phyloP scores from a whole-genome alignment of 2,888 invertebrate species.

The Bimastos eiseni region DNA sequence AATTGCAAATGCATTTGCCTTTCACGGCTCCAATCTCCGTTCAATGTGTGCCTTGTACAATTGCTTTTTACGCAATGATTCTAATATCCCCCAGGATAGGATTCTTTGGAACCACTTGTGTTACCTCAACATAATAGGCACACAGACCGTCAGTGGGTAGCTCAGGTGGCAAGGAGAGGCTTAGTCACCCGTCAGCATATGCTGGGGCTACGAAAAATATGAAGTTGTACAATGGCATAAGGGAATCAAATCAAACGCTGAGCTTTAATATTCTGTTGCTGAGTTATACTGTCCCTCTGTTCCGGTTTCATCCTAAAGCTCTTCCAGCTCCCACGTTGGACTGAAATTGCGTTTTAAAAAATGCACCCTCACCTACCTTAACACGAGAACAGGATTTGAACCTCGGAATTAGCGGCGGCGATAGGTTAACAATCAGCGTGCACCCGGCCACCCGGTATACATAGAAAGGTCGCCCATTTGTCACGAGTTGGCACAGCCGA shows the following conservation, averaged over 20 bases:
- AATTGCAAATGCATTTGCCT: constrained; percentile 13
- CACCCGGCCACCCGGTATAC: background rate
- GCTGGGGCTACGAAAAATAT: background rate
- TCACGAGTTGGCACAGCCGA: background rate
- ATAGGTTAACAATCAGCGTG: constrained; percentile 6
- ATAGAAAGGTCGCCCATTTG: background rate
- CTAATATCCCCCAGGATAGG: no score
- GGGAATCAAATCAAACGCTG: background rate
- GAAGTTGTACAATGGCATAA: background rate
- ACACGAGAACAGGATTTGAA: background rate
- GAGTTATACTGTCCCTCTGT: background rate
- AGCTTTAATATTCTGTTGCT: no score
- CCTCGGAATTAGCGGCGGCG: background rate
- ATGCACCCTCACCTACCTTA: background rate
- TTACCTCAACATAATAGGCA: background rate
- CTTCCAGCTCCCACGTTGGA: background rate
- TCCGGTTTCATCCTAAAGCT: background rate
- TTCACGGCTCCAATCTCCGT: background rate
- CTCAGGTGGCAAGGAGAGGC: background rate
- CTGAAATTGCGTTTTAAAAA: background rate
- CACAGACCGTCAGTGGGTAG: background rate
- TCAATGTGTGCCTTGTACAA: background rate
- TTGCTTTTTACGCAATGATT: background rate
- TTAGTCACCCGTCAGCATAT: background rate
- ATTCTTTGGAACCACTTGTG: background rate